Conservation (phyloP, 2,888 invertebrate genomes). For the Hedychridium roseum region DNA sequence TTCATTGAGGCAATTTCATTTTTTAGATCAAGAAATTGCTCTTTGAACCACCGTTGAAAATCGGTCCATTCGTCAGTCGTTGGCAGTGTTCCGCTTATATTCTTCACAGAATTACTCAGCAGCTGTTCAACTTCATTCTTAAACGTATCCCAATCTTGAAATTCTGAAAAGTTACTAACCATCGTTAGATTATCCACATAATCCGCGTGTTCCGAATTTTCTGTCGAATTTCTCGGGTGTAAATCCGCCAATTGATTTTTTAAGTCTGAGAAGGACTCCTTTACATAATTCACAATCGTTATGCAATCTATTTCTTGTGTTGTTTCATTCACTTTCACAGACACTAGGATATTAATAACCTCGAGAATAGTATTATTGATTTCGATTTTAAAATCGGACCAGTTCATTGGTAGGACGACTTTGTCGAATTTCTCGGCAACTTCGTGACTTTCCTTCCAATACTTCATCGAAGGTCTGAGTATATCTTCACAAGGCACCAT, state of each 20-base stretch:
- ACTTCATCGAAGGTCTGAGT: conserved; percentile 67
- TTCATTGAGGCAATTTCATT: background rate
- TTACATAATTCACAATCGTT: conserved; percentile 35
- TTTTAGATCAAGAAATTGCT: conserved; percentile 27
- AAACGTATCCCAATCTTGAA: conserved; percentile 7
- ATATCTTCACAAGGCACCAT: conserved; percentile 73
- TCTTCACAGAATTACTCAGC: conserved; percentile 30
- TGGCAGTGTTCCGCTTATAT: conserved; percentile 19
- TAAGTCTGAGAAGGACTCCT: conserved; percentile 36
- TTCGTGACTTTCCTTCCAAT: conserved; percentile 67
- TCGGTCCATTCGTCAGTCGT: conserved; percentile 25
- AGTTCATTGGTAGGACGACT: conserved; percentile 16
- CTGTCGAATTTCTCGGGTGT: conserved; percentile 14
- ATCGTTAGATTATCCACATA: no score
- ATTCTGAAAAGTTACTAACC: no score
- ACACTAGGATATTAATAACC: conserved; percentile 28
- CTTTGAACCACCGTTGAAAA: conserved; percentile 23
- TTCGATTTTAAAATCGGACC: conserved; percentile 33
- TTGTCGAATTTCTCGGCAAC: background rate
- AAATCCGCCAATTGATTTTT: conserved; percentile 30
- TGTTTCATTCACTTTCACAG: no score
- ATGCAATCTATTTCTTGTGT: conserved; percentile 31
- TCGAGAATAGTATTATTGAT: conserved; percentile 41
- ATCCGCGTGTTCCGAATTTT: no score
- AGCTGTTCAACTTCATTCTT: no score